A percentile compares a stretch with the other conserved stretches of the same genome.
Evolutionary conservation across 2,888 invertebrate species (phyloP).

Genomic region (Diabrotica balteata): DNA sequence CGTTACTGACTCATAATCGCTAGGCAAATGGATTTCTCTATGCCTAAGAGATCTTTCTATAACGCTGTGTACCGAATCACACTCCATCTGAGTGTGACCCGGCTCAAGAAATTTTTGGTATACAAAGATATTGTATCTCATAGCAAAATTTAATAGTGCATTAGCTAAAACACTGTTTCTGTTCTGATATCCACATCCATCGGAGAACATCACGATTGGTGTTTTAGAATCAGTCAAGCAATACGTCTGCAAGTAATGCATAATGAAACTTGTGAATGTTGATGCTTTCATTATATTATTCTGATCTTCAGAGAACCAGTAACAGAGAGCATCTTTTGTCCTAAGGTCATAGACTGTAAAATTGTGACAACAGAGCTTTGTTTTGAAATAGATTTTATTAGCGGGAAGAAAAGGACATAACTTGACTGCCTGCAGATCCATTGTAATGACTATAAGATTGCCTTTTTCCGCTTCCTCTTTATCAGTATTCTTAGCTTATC

Average conservation of each 20-base stretch:
- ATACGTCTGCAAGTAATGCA: conserved; percentile 28
- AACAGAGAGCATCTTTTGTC: conserved; percentile 23
- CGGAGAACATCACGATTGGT: conserved; percentile 41
- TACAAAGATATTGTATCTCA: conserved; percentile 31
- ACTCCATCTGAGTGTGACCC: conserved; percentile 44
- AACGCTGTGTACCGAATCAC: too few relatives aligned
- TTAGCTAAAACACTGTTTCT: conserved; percentile 41
- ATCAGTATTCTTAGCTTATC: background rate
- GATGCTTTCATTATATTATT: conserved; percentile 35
- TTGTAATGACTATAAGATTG: background rate
- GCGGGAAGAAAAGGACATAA: background rate
- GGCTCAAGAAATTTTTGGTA: conserved; percentile 47
- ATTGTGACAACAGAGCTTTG: background rate
- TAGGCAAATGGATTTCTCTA: too few relatives aligned
- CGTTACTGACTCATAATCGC: too few relatives aligned
- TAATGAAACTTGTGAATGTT: conserved; percentile 38
- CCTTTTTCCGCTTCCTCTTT: background rate
- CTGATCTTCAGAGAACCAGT: conserved; percentile 42
- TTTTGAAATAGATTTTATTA: background rate
- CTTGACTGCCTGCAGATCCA: background rate
- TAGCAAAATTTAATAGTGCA: conserved; percentile 39
- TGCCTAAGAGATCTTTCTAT: too few relatives aligned
- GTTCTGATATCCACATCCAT: conserved; percentile 44
- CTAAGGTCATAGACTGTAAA: background rate
- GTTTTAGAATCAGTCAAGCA: background rate